Evolutionary conservation across 2,888 invertebrate genomes (phyloP), one percentile per base, ranked within the genome.

Genomic region (Rhagium mordax): DNA sequence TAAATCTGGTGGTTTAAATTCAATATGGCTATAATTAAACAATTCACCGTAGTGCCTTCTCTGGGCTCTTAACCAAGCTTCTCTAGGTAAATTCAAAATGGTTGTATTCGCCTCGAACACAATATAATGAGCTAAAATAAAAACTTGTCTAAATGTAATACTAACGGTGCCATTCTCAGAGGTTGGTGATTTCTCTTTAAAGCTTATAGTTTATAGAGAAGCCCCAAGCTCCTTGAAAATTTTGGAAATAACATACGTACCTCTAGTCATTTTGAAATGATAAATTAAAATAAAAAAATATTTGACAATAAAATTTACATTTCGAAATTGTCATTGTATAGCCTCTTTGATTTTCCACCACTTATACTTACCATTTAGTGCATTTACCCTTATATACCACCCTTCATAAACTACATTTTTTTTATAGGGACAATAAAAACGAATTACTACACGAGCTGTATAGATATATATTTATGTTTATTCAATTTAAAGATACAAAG

Each of bases 11-110:
- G 72, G 74, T 62, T 24, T 47, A 49, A 73, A 74, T 15, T n/a
- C 49, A 15, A 77, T 72, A 6, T 66, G 48, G 18, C 74, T 72
- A 24, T 66, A 71, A 48, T 77, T 77, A 33, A 57, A 64, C n/a
- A 77, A 8, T 20, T 55, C 15, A 18, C 60, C 24, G 16, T 59
- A 77, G 27, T 77, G 77, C 15, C 49, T 41, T 8, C 69, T 72
- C 15, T 74, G 61, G 7, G 27, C 29, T 18, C 73, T 51, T 27
- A 49, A 18, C 74, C 74, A 77, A 20, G 74, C 74, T 27, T 75
- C 59, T 27, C 55, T 60, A 16, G 77, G 73, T 20, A 51, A 18
- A n/a, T 59, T 48, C 27, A 74, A 48, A 66, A 73, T 73, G 2
- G 70, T 69, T n/a, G 74, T 71, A 18, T 59, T 65, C 24, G 51